A percentile compares a stretch with the other conserved stretches of the same genome.
These are phyloP conservation scores for Trogon melanurus DNA, from an alignment of 2,113 vertebrate genomes.

Conservation along the genomic window DNA sequence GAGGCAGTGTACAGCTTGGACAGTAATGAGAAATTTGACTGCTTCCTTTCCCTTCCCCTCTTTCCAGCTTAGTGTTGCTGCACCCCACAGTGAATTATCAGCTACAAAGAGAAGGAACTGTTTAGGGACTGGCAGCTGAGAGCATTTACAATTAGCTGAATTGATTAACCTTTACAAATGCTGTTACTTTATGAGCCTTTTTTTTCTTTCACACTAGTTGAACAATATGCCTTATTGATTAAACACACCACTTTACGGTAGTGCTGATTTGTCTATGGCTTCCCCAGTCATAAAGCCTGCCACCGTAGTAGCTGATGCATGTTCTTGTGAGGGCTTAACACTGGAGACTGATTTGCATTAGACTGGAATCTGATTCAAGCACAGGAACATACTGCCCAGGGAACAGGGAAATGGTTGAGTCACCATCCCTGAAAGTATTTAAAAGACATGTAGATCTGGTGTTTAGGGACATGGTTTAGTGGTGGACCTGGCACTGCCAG, in stretches of 20 bases:
- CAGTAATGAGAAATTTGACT: conserved; percentile 69
- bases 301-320: background rate
- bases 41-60: conserved; percentile 10
- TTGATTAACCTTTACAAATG: conserved; percentile 82
- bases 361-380: background rate
- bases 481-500: background rate
- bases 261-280: conserved; percentile 58
- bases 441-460: background rate
- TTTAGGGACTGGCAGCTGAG: conserved; percentile 73
- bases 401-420: background rate
- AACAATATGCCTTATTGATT: conserved; percentile 76
- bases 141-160: conserved; percentile 80
- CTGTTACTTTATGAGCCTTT: conserved; percentile 72
- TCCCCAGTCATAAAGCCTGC: conserved; percentile 22
- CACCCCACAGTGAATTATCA: conserved; percentile 68
- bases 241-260: conserved; percentile 52
- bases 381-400: background rate
- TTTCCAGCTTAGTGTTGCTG: background rate
- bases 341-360: background rate
- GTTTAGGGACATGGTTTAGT: background rate
- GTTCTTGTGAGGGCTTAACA: conserved; percentile 19
- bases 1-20: conserved; percentile 40
- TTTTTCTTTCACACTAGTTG: conserved; percentile 61
- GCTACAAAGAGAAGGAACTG: conserved; percentile 65
- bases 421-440: background rate